Conservation (phyloP, 2,113 vertebrate genomes). For the Pycnonotus jocosus region DNA sequence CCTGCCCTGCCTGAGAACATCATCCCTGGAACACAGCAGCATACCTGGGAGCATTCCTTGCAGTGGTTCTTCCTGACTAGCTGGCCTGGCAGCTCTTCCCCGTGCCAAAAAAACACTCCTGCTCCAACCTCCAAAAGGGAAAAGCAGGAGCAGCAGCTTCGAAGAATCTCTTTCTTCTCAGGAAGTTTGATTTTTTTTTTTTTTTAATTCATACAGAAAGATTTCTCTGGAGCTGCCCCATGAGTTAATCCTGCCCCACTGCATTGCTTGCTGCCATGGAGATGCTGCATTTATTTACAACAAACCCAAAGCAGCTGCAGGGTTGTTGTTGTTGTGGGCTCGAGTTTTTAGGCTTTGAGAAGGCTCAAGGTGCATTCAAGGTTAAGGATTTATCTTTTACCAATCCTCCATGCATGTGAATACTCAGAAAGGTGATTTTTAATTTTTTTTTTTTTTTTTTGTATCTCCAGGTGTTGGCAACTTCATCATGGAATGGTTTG, state of each 20-base stretch:
- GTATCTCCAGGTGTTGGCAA: background rate
- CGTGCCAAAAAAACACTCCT: constrained; percentile 21
- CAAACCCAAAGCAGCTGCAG: background rate
- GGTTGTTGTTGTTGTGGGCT: background rate
- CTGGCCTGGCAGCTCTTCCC: constrained; percentile 34
- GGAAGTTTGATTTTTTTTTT: background rate
- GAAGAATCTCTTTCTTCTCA: background rate
- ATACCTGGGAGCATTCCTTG: constrained; percentile 55
- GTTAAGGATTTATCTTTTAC: background rate
- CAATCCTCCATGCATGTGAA: background rate
- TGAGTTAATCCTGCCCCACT: background rate
- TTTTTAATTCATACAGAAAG: background rate
- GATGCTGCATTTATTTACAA: background rate
- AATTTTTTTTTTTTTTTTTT: background rate
- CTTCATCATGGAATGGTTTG: background rate
- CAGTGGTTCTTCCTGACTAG: constrained; percentile 17
- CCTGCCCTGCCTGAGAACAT: background rate
- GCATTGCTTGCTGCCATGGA: background rate
- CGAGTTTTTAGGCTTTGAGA: background rate
- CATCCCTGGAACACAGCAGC: constrained; percentile 5
- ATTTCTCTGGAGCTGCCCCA: background rate
- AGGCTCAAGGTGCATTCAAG: background rate
- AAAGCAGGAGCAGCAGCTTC: background rate
- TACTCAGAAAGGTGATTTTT: background rate
- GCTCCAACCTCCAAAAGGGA: constrained; percentile 8